Percentiles rank a stretch among this genome's conserved stretches.
phyloP scores from a whole-genome alignment of 2,113 vertebrate species.

The Orycteropus afer region DNA sequence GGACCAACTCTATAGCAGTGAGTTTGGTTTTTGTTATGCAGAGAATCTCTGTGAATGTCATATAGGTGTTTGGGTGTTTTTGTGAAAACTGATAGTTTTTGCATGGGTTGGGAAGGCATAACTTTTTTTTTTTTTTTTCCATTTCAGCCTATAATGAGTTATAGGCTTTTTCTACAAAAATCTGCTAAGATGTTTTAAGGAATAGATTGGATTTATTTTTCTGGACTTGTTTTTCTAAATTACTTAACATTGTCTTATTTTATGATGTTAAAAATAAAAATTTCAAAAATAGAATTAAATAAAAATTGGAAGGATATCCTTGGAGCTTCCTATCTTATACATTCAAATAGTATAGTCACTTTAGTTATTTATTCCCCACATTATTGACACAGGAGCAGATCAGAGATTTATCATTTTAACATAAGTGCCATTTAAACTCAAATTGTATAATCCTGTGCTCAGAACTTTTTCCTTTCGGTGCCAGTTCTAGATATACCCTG shows the following conservation, averaged over 20 bases:
- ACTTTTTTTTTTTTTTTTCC: background rate
- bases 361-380: slow-evolving; percentile 4
- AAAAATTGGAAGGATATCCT: background rate
- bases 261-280: background rate
- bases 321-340: background rate
- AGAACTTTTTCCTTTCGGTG: background rate
- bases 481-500: background rate
- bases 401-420: slow-evolving; percentile 25
- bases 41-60: background rate
- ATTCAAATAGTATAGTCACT: background rate
- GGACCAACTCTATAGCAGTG: too few relatives aligned
- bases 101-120: background rate
- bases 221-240: slow-evolving; percentile 18
- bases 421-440: background rate
- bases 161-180: background rate
- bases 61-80: background rate
- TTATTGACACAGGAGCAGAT: background rate
- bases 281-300: background rate
- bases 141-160: background rate
- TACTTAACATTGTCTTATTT: background rate
- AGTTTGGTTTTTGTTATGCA: too few relatives aligned
- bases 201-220: background rate
- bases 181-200: background rate
- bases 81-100: background rate
- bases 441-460: background rate